A percentile compares a stretch with the other conserved stretches of the same genome.
These are phyloP conservation scores for Masticophis lateralis DNA, from an alignment of 2,797 vertebrate species.

Conservation along the genomic window DNA sequence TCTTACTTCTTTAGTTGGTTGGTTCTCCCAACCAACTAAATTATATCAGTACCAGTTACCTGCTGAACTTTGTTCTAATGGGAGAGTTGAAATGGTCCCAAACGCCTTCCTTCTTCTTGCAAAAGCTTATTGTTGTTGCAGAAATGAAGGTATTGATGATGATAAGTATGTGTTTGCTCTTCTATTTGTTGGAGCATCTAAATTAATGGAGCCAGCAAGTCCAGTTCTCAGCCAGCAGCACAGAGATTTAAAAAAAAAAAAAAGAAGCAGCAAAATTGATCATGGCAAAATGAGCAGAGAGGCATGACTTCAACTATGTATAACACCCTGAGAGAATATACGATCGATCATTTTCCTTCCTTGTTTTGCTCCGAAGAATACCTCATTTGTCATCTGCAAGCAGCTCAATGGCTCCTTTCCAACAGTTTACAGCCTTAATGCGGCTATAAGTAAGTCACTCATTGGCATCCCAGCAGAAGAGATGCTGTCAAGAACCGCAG, in stretches of 20 bases:
- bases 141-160: background rate
- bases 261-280: slow-evolving; percentile 1
- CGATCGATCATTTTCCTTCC: slow-evolving; percentile 35
- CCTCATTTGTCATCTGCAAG: slow-evolving; percentile 51
- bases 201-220: background rate
- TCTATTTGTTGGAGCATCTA: background rate
- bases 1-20: no score
- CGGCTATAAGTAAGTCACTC: slow-evolving; percentile 23
- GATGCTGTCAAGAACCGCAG: slow-evolving; percentile 34
- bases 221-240: background rate
- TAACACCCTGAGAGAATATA: background rate
- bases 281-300: slow-evolving; percentile 7
- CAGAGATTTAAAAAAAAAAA: background rate
- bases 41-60: background rate
- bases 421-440: slow-evolving; percentile 33
- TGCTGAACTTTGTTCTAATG: background rate
- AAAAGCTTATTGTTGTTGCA: background rate
- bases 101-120: background rate
- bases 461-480: slow-evolving; percentile 3
- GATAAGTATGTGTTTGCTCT: background rate
- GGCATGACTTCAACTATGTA: slow-evolving; percentile 30
- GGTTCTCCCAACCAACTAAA: background rate
- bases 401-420: slow-evolving; percentile 49
- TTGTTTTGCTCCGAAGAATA: slow-evolving; percentile 38
- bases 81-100: background rate